Evolutionary conservation across 2,888 invertebrate species (phyloP).

Genomic region (Eupithecia exiguata): DNA sequence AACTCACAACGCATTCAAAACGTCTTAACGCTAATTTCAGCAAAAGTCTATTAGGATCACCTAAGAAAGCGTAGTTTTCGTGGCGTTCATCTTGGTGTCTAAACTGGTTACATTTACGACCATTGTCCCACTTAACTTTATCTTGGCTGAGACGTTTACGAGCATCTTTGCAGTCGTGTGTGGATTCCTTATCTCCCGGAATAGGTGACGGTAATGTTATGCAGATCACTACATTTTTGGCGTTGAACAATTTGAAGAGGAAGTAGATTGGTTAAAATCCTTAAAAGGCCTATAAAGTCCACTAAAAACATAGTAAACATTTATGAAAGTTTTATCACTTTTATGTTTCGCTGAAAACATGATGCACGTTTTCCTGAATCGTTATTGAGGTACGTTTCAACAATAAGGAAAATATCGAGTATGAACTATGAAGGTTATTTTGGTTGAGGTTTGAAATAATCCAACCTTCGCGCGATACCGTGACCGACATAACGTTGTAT

Average conservation of each 20-base stretch:
- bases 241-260: neutral
- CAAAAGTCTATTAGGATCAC: neutral
- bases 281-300: neutral
- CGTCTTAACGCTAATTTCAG: neutral
- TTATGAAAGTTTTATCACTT: neutral
- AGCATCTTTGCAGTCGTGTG: constrained; percentile 43
- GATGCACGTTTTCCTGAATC: constrained; percentile 8
- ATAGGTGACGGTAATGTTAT: constrained; percentile 39
- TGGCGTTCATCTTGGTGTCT: constrained; percentile 31
- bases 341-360: neutral
- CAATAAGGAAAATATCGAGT: constrained; percentile 50
- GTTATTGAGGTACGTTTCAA: constrained; percentile 12
- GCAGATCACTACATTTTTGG: constrained; percentile 19
- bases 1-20: neutral
- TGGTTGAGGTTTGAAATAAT: constrained; percentile 47
- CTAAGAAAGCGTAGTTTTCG: constrained; percentile 10
- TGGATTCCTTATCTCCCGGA: constrained; percentile 39
- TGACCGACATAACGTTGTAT: constrained; percentile 76
- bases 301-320: neutral
- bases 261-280: neutral
- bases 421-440: constrained; percentile 48
- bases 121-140: constrained; percentile 56
- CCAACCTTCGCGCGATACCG: constrained; percentile 67
- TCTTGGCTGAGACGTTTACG: constrained; percentile 50
- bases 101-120: constrained; percentile 51